Base-by-base conservation (phyloP, 2,888 invertebrate genomes). In the Xestobium rufovillosum region DNA sequence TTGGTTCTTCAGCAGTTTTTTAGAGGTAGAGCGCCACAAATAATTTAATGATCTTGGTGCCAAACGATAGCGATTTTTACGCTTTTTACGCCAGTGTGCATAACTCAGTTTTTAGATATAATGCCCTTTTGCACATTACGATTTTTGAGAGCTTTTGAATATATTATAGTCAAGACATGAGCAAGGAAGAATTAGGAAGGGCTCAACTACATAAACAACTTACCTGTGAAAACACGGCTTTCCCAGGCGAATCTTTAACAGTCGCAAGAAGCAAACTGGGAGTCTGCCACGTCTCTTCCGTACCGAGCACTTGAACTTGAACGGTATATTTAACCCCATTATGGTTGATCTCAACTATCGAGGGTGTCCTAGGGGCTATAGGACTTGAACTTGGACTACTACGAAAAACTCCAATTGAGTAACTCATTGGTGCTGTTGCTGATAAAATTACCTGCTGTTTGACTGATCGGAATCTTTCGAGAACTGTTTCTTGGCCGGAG, bases 271-370 rank as follows among this genome's bases (percentile, higher is more conserved):
- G 66, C 36, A 88, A 68, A 42, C 86, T 86, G 1, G 88, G 88
- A 0, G 87, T 87, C 37, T 87, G 82, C 87, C 88, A 88, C 0
- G 86, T 88, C 60, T 88, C 87, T 55, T 88, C 88, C 0, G 81
- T 80, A 1, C 86, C 87, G 39, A 88, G 65, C 15, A 87, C 79
- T 56, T 83, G 76, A 4, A 88, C 82, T 50, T 83, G 78, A 43
- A 88, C 65, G 47, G 77, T 78, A 56, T 86, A 82, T 2, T 71
- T 71, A 40, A 74, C 73, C 33, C 79, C 80, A 38, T 56, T 57
- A 37, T 65, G 63, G 38, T 61, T 56, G 17, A 66, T 55, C 41
- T 66, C 65, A 2, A 66, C 65, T 2, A 52, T 54, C 3, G 65
- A 62, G 3, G 66, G 65, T 10, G 65, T 65, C 27, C 61, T 44